Evolutionary conservation across 2,113 vertebrate species (phyloP), one percentile per base, ranked within the genome.

Genomic region (Microtus pennsylvanicus): DNA sequence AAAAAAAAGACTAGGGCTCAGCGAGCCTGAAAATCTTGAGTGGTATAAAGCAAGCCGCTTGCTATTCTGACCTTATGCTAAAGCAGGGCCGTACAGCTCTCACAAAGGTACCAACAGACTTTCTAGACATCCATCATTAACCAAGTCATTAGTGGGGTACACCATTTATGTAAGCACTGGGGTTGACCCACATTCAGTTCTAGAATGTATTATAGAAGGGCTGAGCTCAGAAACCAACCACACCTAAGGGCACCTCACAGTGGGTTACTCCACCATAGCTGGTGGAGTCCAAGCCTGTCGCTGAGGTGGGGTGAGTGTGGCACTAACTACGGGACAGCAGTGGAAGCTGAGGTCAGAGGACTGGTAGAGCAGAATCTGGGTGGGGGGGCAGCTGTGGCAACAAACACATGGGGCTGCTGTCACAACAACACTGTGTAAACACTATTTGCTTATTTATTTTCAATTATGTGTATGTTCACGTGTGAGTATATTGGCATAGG

Each of bases 31-130:
- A 96, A 91, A 78, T 97, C 82, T 65, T 94, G 75, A 85, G 38
- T 91, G n/a, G 81, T 75, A 85, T 89, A 92, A 97, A 96, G 72
- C 70, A 81, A 95, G 93, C 42, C 93, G 69, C 87, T 92, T 7
- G 89, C 77, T 91, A 95, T 30, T 96, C 94, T 96, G 91, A 91
- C 95, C 95, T 92, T 95, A 97, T 96, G 93, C 95, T 93, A 47
- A 0, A 82, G 82, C 17, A 93, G 94, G 50, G 89, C 81, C 90
- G 89, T 72, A 87, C 33, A 92, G 78, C 93, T 30, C 0, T 95
- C 94, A 96, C 88, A 93, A 93, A 96, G 91, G 90, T 76, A 45
- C 69, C 93, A 89, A 83, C 72, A 76, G 38, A 90, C 96, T 95
- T 91, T 52, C 82, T 74, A 81, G 90, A 76, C 67, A 69, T 91